A percentile compares a stretch with the other conserved stretches of the same genome.
Evolutionary conservation across 2,888 invertebrate species (phyloP).

Genomic region (Clanis bilineata): DNA sequence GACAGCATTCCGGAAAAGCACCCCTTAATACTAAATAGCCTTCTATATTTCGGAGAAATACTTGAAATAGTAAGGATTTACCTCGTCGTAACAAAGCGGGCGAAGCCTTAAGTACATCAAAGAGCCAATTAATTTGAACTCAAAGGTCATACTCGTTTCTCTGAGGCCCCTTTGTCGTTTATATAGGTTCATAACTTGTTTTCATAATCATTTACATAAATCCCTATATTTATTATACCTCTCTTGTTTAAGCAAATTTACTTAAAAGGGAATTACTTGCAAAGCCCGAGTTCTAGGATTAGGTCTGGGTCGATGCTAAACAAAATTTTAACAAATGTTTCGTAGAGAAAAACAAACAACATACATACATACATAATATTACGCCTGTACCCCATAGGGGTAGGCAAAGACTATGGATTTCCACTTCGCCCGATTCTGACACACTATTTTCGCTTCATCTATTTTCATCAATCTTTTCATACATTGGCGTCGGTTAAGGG

Average conservation of each 20-base stretch:
- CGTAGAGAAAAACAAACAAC: not conserved
- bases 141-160: not conserved
- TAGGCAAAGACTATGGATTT: no score
- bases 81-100: not conserved
- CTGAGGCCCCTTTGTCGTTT: not conserved
- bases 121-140: not conserved
- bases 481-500: no score
- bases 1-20: no score
- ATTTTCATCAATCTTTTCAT: no score
- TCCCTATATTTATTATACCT: not conserved
- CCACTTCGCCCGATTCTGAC: no score
- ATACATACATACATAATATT: not conserved
- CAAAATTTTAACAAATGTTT: not conserved
- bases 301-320: not conserved
- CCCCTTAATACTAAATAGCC: no score
- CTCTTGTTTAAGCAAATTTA: not conserved
- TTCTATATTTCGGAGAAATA: not conserved
- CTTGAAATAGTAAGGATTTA: not conserved
- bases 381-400: no score
- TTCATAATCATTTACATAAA: not conserved
- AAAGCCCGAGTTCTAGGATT: not conserved
- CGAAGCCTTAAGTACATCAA: not conserved
- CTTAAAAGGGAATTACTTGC: not conserved
- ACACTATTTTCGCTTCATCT: no score
- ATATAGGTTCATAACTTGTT: not conserved